These are phyloP conservation scores for Drosophila virilis DNA, from an alignment of 1,140 invertebrate species.

Conservation along the genomic window DNA sequence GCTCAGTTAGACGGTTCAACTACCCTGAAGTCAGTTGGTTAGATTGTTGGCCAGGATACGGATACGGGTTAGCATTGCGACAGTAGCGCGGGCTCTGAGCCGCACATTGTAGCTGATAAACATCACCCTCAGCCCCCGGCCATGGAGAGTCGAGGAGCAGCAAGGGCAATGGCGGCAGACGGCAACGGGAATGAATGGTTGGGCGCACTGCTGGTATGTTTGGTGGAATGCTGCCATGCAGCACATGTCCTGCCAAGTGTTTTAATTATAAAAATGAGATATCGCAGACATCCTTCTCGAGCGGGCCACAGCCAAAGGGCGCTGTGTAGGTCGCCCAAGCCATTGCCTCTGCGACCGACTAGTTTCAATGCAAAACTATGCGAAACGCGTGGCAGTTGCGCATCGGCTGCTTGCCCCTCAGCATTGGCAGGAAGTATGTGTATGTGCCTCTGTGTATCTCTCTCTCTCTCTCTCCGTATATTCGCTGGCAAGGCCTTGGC, in stretches of 20 bases:
- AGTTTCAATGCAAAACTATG: conserved; percentile 51
- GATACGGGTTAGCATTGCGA: conserved; percentile 30
- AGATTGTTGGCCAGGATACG: conserved; percentile 51
- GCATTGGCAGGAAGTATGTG: conserved; percentile 40
- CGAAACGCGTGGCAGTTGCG: conserved; percentile 56
- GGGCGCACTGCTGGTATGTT: conserved; percentile 40
- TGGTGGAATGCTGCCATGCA: conserved; percentile 42
- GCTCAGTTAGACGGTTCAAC: conserved; percentile 37
- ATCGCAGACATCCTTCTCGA: conserved; percentile 32
- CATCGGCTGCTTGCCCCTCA: conserved; percentile 24
- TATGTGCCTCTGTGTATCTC: conserved; percentile 9
- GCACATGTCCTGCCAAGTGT: conserved; percentile 59
- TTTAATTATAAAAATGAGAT: conserved; percentile 64
- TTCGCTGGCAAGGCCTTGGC: conserved; percentile 29
- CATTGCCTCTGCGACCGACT: neutral
- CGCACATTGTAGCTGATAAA: conserved; percentile 35
- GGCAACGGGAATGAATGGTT: conserved; percentile 7
- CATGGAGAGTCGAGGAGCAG: neutral
- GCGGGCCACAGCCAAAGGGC: conserved; percentile 1
- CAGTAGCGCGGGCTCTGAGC: conserved; percentile 14
- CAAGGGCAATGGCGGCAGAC: neutral
- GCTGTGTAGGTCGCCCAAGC: conserved; percentile 6
- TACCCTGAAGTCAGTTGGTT: conserved; percentile 42
- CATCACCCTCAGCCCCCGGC: conserved; percentile 26
- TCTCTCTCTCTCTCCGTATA: conserved; percentile 8